phyloP scores from a whole-genome alignment of 2,797 vertebrate species.

The Sebastes itinus region DNA sequence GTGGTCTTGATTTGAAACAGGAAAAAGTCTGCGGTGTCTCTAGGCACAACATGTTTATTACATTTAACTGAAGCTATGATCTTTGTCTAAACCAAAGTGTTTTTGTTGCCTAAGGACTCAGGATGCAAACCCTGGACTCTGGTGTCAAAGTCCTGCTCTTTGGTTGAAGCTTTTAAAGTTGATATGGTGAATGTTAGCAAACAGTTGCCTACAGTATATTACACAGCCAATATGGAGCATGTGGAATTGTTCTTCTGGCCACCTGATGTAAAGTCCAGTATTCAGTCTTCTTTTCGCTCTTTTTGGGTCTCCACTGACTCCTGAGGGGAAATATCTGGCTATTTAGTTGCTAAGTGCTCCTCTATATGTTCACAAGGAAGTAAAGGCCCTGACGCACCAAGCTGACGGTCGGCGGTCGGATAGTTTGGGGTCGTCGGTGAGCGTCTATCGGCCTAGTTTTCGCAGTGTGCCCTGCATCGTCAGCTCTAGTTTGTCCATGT shows the following conservation, averaged over 20 bases:
- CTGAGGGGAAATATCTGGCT: not conserved
- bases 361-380: not conserved
- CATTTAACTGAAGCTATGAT: not conserved
- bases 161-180: no score
- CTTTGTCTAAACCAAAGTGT: not conserved
- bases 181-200: no score
- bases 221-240: not conserved
- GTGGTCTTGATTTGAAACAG: not conserved
- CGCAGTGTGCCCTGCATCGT: no score
- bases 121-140: not conserved
- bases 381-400: no score
- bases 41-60: not conserved
- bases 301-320: not conserved
- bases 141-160: not conserved
- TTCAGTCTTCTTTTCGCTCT: not conserved
- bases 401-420: no score
- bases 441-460: no score
- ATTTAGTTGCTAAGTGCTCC: not conserved
- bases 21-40: not conserved
- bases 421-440: no score
- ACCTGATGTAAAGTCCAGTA: not conserved
- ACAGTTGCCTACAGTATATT: no score
- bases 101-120: not conserved
- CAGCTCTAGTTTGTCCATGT: no score
- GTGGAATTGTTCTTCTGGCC: not conserved